phyloP scores from a whole-genome alignment of 1,140 invertebrate genomes.

The Lasioglossum baleicum region DNA sequence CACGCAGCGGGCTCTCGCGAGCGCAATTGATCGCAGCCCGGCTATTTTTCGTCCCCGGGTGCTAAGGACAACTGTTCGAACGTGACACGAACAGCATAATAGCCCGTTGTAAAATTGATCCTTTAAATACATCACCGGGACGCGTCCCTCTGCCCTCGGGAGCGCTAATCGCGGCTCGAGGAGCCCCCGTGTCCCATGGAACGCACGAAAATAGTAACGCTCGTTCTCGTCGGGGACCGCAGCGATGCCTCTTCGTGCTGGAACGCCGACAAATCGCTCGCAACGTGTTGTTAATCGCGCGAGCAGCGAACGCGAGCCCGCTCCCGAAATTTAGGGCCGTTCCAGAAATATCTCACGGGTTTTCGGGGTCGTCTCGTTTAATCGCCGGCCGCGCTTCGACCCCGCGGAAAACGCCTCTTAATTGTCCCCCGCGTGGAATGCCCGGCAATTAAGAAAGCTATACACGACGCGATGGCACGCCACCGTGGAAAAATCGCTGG shows the following conservation, averaged over 20 bases:
- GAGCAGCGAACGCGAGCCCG: constrained; percentile 9
- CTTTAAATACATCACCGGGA: constrained; percentile 15
- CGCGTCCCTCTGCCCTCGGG: background rate
- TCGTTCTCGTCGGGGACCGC: constrained; percentile 39
- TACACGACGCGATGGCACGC: background rate
- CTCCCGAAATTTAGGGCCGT: constrained; percentile 28
- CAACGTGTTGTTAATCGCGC: constrained; percentile 49
- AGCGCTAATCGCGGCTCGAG: constrained; percentile 28
- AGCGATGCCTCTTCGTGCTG: constrained; percentile 42
- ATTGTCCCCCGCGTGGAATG: background rate
- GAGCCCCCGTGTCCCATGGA: constrained; percentile 9
- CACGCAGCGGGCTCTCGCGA: background rate
- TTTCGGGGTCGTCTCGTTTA: constrained; percentile 15
- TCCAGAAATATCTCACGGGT: constrained; percentile 30
- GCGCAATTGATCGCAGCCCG: background rate
- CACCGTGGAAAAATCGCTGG: background rate
- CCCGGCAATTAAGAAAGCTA: background rate
- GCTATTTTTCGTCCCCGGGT: background rate
- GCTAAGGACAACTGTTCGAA: constrained; percentile 20
- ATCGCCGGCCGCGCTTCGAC: background rate
- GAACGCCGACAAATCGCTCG: constrained; percentile 51
- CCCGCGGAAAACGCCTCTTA: constrained; percentile 16
- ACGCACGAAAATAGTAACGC: constrained; percentile 43
- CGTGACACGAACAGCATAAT: constrained; percentile 32
- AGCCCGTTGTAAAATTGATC: constrained; percentile 42